These are phyloP conservation scores for Catocala fraxini DNA, from an alignment of 2,888 invertebrate genomes.

Conservation along the genomic window DNA sequence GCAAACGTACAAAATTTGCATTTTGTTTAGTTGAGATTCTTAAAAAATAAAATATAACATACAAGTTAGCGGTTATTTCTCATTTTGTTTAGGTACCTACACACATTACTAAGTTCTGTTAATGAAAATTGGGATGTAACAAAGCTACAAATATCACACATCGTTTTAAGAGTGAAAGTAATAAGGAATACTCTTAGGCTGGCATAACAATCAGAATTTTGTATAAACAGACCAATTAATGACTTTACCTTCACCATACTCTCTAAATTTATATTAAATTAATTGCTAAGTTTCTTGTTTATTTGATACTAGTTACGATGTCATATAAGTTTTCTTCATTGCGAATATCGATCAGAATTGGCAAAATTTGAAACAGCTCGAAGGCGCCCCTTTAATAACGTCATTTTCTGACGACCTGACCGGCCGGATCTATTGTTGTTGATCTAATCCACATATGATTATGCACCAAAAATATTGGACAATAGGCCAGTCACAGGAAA, in stretches of 20 bases:
- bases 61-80: no score
- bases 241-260: slow-evolving; percentile 33
- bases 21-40: no score
- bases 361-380: slow-evolving; percentile 59
- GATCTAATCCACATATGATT: slow-evolving; percentile 78
- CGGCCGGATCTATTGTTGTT: slow-evolving; percentile 68
- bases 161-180: background rate
- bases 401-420: slow-evolving; percentile 75
- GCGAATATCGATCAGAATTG: slow-evolving; percentile 40
- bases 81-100: no score
- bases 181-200: slow-evolving; percentile 21
- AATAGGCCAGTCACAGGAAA: slow-evolving; percentile 70
- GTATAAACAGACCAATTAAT: slow-evolving; percentile 28
- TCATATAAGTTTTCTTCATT: slow-evolving; percentile 42
- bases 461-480: slow-evolving; percentile 72
- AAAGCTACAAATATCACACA: background rate
- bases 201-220: slow-evolving; percentile 21
- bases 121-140: background rate
- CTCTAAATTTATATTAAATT: slow-evolving; percentile 39
- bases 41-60: no score
- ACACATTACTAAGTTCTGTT: no score
- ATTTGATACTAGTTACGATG: slow-evolving; percentile 54
- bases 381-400: slow-evolving; percentile 70
- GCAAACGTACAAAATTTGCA: no score
- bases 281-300: slow-evolving; percentile 36